phyloP scores from a whole-genome alignment of 2,113 vertebrate species.

The Myotis lucifugus region DNA sequence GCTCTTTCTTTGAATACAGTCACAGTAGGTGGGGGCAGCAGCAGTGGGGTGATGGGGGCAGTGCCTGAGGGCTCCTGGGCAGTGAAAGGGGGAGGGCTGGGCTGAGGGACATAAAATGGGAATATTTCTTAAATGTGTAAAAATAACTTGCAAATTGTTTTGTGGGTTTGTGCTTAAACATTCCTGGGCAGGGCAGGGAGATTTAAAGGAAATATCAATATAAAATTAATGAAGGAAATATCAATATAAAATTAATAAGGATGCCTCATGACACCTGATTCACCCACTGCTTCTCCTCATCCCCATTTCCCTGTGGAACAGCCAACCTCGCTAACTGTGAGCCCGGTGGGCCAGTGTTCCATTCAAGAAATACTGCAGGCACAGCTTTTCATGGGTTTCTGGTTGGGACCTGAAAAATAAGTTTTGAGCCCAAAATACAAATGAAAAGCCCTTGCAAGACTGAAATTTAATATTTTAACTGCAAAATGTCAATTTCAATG shows the following conservation, averaged over 20 bases:
- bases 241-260: neutral
- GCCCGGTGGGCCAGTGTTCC: neutral
- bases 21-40: too few species aligned
- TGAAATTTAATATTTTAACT: neutral
- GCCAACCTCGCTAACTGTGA: neutral
- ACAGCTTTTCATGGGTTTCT: neutral
- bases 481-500: neutral
- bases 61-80: too few species aligned
- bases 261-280: neutral
- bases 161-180: neutral
- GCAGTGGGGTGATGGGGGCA: too few species aligned
- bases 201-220: neutral
- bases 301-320: neutral
- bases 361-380: neutral
- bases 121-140: neutral
- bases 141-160: neutral
- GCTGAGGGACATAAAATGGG: neutral
- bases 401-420: neutral
- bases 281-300: neutral
- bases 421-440: neutral
- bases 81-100: too few species aligned
- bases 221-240: neutral
- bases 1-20: neutral
- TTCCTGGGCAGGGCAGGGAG: neutral
- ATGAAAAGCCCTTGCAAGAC: conserved; percentile 7